phyloP scores from a whole-genome alignment of 2,888 invertebrate genomes.

The Caenorhabditis wallacei region DNA sequence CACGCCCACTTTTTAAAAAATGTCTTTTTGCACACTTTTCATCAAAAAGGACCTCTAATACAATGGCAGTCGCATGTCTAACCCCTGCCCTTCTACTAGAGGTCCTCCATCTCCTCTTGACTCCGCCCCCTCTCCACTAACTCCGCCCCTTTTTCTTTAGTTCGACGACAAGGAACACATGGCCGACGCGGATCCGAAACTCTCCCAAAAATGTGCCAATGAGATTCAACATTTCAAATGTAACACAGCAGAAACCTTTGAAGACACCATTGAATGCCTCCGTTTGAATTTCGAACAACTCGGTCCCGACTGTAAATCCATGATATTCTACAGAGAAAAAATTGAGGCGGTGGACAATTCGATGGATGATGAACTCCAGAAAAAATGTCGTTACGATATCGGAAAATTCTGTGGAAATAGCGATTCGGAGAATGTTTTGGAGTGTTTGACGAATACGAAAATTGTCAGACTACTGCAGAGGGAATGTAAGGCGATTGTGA shows the following conservation, averaged over 20 bases:
- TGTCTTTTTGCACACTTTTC: too few relatives aligned
- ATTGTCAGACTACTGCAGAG: slow-evolving; percentile 79
- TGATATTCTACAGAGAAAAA: slow-evolving; percentile 84
- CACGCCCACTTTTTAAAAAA: too few relatives aligned
- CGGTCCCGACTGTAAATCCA: slow-evolving; percentile 83
- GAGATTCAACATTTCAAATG: slow-evolving; percentile 77
- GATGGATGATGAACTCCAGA: slow-evolving; percentile 83
- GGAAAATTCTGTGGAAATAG: slow-evolving; percentile 76
- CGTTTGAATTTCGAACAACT: slow-evolving; percentile 79
- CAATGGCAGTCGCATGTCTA: too few relatives aligned
- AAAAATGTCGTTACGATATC: slow-evolving; percentile 87
- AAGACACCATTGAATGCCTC: slow-evolving; percentile 84
- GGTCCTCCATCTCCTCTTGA: not conserved
- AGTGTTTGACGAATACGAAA: slow-evolving; percentile 81
- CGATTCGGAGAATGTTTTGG: slow-evolving; percentile 77
- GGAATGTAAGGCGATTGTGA: slow-evolving; percentile 75
- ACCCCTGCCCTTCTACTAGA: not conserved
- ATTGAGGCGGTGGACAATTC: slow-evolving; percentile 84
- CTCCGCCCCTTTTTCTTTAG: slow-evolving; percentile 59
- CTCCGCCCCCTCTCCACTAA: slow-evolving; percentile 3
- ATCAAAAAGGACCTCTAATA: too few relatives aligned
- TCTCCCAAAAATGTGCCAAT: slow-evolving; percentile 80
- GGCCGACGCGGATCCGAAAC: slow-evolving; percentile 84
- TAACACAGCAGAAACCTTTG: slow-evolving; percentile 68
- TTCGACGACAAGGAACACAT: slow-evolving; percentile 90